Conservation (phyloP, 2,888 invertebrate genomes). For the Drosophila meridiana region DNA sequence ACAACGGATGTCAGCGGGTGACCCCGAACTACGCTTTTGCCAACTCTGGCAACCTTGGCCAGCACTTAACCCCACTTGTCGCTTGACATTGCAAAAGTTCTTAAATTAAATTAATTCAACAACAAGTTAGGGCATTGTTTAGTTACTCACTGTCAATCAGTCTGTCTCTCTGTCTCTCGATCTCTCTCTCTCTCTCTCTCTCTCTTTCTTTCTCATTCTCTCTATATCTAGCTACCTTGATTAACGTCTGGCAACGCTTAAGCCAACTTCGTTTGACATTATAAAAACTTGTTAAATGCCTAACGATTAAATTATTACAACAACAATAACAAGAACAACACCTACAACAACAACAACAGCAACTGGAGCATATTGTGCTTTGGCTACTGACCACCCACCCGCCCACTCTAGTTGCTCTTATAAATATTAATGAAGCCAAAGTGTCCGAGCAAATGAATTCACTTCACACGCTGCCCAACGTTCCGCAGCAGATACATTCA, state of each 20-base stretch:
- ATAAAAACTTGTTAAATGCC: conserved; percentile 54
- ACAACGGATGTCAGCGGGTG: conserved; percentile 25
- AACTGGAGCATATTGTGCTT: conserved; percentile 33
- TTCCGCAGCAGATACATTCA: conserved; percentile 54
- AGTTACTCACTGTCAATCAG: background rate
- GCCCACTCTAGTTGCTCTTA: conserved; percentile 32
- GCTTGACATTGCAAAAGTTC: conserved; percentile 32
- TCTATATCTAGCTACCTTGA: background rate
- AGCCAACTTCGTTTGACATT: conserved; percentile 33
- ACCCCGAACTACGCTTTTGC: conserved; percentile 52
- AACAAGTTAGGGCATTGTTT: conserved; percentile 17
- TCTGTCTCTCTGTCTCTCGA: no score
- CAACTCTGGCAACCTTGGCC: conserved; percentile 14
- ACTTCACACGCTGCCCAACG: conserved; percentile 43
- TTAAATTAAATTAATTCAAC: conserved; percentile 57
- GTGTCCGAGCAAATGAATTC: conserved; percentile 60
- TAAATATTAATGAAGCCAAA: conserved; percentile 74
- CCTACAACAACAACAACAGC: background rate
- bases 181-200: background rate
- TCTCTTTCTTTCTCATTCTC: background rate
- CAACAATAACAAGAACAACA: conserved; percentile 15
- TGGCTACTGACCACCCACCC: background rate
- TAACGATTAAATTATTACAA: conserved; percentile 61
- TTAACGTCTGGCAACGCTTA: conserved; percentile 14
- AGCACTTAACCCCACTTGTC: conserved; percentile 3